Base-by-base conservation (phyloP, 2,888 invertebrate species). In the Drosophila paranaensis region DNA sequence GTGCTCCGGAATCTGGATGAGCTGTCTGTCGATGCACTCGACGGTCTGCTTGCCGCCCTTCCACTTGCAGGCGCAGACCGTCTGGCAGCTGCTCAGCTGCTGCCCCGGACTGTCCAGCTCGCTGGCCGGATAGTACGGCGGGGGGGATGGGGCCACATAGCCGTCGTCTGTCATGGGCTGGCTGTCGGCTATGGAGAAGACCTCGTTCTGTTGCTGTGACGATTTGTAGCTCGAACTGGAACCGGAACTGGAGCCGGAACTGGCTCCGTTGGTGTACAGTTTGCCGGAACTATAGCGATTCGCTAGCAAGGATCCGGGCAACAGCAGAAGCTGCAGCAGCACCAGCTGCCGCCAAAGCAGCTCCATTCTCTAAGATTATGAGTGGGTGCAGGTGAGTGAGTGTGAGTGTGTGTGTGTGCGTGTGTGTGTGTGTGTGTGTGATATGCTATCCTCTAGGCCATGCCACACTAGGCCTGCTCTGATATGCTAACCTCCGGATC, bases 1-100 rank as follows among this genome's bases (percentile, higher is more conserved):
- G 89, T 95, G 95, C 88, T 96, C 96, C 53, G 98, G 98, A 80
- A 98, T 96, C 63, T 96, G 95, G 89, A 96, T 97, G 79, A 98
- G 94, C 69, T 95, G 95, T 69, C 96, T 95, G 92, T 97, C 96
- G 91, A 96, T 95, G 93, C 98, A 98, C 93, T 97, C 97, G 71
- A 97, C 98, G 57, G 97, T 97, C 92, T 97, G 97, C 93, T 98
- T 98, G 82, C 98, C 98, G 89, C 96, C 96, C 93, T 97, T 97
- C 98, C 98, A 98, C 93, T 97, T 98, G 93, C 98, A 98, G 89
- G 95, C 95, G 93, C 98, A 98, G 83, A 95, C 95, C 48, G 94
- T 94, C 68, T 97, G 97, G 33, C 92, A 92, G 66, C 89, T 92
- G 78, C 91, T 92, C 66, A 91, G 64, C 57, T 91, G 91, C 66